These are phyloP conservation scores for Musca domestica DNA, from an alignment of 1,140 invertebrate species.

Conservation along the genomic window DNA sequence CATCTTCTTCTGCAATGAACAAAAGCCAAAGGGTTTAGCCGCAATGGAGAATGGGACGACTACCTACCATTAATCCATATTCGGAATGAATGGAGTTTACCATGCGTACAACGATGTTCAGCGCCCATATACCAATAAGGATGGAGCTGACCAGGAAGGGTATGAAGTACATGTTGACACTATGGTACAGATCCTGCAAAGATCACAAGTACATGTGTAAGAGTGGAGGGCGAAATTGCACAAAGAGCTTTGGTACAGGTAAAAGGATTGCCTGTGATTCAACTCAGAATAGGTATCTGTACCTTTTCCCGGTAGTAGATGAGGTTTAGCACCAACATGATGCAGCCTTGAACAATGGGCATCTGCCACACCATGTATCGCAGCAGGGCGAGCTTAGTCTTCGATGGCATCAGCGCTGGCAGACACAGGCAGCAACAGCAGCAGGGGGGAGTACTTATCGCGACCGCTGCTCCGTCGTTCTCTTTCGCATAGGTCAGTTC, in stretches of 20 bases:
- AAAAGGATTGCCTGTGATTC: background rate
- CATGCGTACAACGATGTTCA: slow-evolving; percentile 49
- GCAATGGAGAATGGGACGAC: background rate
- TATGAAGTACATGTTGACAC: slow-evolving; percentile 45
- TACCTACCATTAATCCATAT: slow-evolving; percentile 36
- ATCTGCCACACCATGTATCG: slow-evolving; percentile 50
- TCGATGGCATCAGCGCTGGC: slow-evolving; percentile 40
- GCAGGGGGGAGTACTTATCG: slow-evolving; percentile 43
- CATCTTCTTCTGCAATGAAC: slow-evolving; percentile 42
- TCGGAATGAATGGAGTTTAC: slow-evolving; percentile 38
- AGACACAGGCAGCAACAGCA: slow-evolving; percentile 43
- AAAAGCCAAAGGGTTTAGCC: background rate
- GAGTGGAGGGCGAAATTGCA: background rate
- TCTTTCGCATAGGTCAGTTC: slow-evolving; percentile 47
- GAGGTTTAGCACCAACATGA: slow-evolving; percentile 48
- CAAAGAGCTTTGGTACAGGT: too few species aligned
- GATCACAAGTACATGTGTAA: background rate
- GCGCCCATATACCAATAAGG: slow-evolving; percentile 41
- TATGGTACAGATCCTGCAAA: slow-evolving; percentile 29
- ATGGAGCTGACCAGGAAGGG: slow-evolving; percentile 46
- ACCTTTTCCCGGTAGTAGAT: slow-evolving; percentile 38
- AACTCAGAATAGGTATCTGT: background rate
- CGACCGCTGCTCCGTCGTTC: slow-evolving; percentile 35
- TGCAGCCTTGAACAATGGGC: slow-evolving; percentile 48
- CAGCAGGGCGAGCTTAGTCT: slow-evolving; percentile 39